Percentiles rank a stretch among this genome's conserved stretches.
phyloP scores from a whole-genome alignment of 2,797 vertebrate species.

The Neostethus bicornis region DNA sequence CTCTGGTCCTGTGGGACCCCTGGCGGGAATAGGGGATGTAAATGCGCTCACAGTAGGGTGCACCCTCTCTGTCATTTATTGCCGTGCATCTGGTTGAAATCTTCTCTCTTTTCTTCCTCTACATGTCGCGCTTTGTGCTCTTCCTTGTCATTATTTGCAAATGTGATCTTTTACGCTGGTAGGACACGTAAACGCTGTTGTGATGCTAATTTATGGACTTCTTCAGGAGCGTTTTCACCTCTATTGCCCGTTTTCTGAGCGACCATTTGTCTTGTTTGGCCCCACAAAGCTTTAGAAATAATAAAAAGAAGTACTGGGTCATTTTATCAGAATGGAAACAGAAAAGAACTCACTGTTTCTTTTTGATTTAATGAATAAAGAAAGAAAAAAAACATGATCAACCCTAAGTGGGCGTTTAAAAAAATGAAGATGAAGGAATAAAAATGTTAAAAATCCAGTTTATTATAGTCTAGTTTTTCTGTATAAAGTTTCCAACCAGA shows the following conservation, averaged over 20 bases:
- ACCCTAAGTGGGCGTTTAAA: no score
- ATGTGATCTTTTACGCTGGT: slow-evolving; percentile 67
- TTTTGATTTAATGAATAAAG: no score
- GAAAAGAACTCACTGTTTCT: no score
- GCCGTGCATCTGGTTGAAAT: slow-evolving; percentile 78
- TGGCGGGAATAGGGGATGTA: slow-evolving; percentile 56
- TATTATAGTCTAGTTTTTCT: no score
- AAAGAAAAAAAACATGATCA: no score
- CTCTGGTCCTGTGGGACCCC: slow-evolving; percentile 40
- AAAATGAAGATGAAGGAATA: no score
- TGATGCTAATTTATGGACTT: slow-evolving; percentile 79
- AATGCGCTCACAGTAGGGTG: slow-evolving; percentile 65
- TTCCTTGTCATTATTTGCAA: slow-evolving; percentile 77
- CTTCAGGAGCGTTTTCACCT: slow-evolving; percentile 32
- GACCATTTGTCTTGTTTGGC: slow-evolving; percentile 32
- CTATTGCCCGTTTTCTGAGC: slow-evolving; percentile 30
- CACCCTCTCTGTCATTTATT: slow-evolving; percentile 73
- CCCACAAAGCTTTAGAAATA: slow-evolving; percentile 44
- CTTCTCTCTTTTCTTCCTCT: slow-evolving; percentile 70
- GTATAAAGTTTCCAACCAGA: no score
- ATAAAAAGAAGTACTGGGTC: no score
- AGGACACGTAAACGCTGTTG: slow-evolving; percentile 71
- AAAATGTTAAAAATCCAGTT: no score
- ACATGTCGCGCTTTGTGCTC: slow-evolving; percentile 75
- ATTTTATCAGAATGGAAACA: no score